Conservation (phyloP, 2,113 vertebrate genomes). For the Aix galericulata region DNA sequence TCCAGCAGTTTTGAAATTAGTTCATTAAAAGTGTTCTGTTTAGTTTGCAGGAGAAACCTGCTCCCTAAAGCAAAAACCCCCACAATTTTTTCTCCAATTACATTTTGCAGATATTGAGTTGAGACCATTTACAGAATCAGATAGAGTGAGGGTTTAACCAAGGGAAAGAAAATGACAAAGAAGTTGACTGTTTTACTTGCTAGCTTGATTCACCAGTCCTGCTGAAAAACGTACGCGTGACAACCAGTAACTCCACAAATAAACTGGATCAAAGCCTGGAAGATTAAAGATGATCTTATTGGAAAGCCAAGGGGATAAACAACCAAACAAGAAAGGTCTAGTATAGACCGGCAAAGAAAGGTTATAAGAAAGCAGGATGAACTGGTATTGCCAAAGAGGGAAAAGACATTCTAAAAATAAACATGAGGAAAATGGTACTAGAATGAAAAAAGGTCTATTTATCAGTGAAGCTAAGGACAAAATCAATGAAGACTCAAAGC, state of each 20-base stretch:
- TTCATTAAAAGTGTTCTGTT: background rate
- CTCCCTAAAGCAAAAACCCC: background rate
- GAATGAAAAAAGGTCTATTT: background rate
- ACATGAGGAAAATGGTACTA: background rate
- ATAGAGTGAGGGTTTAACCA: background rate
- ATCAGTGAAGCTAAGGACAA: background rate
- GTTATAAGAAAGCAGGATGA: background rate
- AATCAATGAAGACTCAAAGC: slow-evolving; percentile 17
- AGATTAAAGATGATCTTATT: background rate
- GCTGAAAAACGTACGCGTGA: background rate
- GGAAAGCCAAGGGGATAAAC: background rate
- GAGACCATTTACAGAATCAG: background rate
- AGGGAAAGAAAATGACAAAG: background rate
- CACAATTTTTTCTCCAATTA: background rate
- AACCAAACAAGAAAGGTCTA: background rate
- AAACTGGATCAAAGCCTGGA: background rate
- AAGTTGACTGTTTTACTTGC: background rate
- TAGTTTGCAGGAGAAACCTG: background rate
- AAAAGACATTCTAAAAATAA: slow-evolving; percentile 40
- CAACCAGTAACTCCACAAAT: background rate
- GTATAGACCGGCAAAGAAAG: background rate
- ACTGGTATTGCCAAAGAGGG: background rate
- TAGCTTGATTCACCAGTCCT: background rate
- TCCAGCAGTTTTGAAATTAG: background rate
- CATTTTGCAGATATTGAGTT: background rate